Evolutionary conservation across 53 echinoderm and acorn worm species (phyloP), one percentile per base, ranked within the genome.

Genomic region (Holothuria leucospilota): DNA sequence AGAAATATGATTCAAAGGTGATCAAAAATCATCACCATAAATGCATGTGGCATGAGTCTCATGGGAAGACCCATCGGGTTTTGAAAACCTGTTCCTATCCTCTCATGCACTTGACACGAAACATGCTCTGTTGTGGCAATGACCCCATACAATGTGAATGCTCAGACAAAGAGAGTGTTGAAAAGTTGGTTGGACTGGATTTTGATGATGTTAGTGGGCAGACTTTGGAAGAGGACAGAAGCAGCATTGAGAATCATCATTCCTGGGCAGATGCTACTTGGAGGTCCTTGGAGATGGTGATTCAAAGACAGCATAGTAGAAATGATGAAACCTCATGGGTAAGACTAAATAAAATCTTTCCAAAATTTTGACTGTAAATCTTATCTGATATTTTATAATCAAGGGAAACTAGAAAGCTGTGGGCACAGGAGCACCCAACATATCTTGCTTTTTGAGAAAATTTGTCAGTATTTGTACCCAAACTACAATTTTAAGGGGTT

Each of bases 221-320:
- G 60, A 56, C 21, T 23, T 27, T 28, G 49, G 77, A 77, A 27
- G 61, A 60, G 18, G 67, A 5, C 24, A 30, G 24, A 2, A 18
- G 20, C 21, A 51, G 24, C 25, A 4, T 51, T 7, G 80, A 34
- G 59, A 61, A 80, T 18, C 56, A 58, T 60, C 80, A 80, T 20
- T 80, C 80, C 4, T 80, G 80, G 80, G 80, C 80, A 25, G 38
- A 80, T 61, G 80, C 27, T 14, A 80, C 80, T 14, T 61, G 59
- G 80, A 80, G 61, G 80, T 80, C 80, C 23, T 38, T 80, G 38
- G 59, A 80, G 60, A 28, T 59, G 80, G 80, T 80, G 59, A 26
- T 80, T 20, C 58, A 61, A 18, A 38, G 30, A 60, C 1, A 56
- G 56, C 56, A 56, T 5, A 18, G 16, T 56, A 18, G 18, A 56